Conservation (phyloP, 2,797 vertebrate genomes). For the Myioborus miniatus region DNA sequence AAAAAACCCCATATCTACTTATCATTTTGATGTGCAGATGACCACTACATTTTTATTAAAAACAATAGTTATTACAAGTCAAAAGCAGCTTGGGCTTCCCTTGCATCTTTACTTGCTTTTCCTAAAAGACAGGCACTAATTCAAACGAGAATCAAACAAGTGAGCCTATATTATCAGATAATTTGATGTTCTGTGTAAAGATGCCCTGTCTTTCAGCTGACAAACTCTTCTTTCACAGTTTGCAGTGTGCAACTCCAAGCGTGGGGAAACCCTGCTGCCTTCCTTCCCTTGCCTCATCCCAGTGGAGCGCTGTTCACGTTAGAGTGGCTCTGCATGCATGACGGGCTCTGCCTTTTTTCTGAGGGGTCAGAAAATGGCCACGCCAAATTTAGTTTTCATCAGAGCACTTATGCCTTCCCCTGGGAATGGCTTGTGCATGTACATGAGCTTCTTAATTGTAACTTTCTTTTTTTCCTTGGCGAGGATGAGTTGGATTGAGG, state of each 20-base stretch:
- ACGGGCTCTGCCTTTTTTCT: not conserved
- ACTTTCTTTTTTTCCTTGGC: not conserved
- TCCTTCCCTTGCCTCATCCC: not conserved
- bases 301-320: accelerated
- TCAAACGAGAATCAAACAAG: not conserved
- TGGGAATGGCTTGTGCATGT: not conserved
- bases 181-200: not conserved
- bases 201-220: not conserved
- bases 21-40: not conserved
- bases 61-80: not conserved
- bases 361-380: conserved; percentile 39
- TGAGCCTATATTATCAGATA: not conserved
- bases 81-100: not conserved
- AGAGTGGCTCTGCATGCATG: not conserved
- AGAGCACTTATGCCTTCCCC: not conserved
- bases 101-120: not conserved
- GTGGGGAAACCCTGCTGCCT: not conserved
- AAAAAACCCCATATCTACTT: not conserved
- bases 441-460: not conserved
- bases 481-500: not conserved
- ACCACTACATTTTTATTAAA: not conserved
- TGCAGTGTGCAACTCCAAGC: accelerated
- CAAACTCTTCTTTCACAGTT: not conserved
- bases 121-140: not conserved
- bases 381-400: conserved; percentile 6